These are phyloP conservation scores for Danio tinwini DNA, from an alignment of 2,797 vertebrate genomes.

Conservation along the genomic window DNA sequence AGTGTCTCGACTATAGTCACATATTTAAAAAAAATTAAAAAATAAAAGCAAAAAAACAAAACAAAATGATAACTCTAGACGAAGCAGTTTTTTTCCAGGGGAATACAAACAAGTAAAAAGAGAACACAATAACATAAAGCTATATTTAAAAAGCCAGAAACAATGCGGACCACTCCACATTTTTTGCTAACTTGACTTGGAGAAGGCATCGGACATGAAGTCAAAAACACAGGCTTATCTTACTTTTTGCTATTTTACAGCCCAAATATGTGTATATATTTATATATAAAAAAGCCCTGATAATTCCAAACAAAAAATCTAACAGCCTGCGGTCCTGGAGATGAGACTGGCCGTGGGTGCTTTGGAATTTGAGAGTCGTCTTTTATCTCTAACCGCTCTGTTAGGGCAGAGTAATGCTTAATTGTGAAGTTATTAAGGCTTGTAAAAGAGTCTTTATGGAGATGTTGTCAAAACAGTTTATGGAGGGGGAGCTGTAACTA, in stretches of 20 bases:
- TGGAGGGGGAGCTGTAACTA: background rate
- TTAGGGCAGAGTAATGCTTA: slow-evolving; percentile 15
- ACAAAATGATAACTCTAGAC: background rate
- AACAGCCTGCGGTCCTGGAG: slow-evolving; percentile 1
- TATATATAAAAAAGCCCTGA: background rate
- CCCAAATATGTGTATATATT: slow-evolving; percentile 46
- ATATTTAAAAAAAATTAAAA: background rate
- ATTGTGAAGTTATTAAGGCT: slow-evolving; percentile 46
- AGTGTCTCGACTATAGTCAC: background rate
- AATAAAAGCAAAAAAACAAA: background rate
- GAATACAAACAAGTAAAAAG: slow-evolving; percentile 16
- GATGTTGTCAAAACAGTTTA: slow-evolving; percentile 40
- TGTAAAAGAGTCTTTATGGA: slow-evolving; percentile 38
- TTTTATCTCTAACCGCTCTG: slow-evolving; percentile 32
- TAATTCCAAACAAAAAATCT: slow-evolving; percentile 19
- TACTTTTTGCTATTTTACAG: slow-evolving; percentile 48
- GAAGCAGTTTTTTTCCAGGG: background rate
- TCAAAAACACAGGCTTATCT: slow-evolving; percentile 54
- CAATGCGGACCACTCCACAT: slow-evolving; percentile 23
- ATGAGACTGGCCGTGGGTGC: slow-evolving; percentile 22
- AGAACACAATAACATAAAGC: slow-evolving; percentile 28
- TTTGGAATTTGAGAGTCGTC: background rate
- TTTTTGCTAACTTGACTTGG: slow-evolving; percentile 61
- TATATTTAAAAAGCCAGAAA: background rate
- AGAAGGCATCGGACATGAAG: slow-evolving; percentile 47